Percentiles rank a stretch among this genome's conserved stretches.
phyloP scores from a whole-genome alignment of 2,113 vertebrate species.

The Bubo bubo region DNA sequence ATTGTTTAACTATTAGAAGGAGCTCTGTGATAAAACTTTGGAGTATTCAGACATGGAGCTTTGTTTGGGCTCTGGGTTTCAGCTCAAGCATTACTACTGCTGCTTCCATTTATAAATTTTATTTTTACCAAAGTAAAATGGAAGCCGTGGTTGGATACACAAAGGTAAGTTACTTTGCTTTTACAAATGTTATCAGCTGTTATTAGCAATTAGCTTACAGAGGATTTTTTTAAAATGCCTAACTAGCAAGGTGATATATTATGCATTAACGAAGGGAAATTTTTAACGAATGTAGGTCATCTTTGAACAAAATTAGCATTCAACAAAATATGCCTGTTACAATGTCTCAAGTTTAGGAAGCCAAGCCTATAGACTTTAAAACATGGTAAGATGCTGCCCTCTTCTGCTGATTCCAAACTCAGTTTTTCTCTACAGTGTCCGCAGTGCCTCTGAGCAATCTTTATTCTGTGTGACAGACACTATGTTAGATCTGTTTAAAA shows the following conservation, averaged over 20 bases:
- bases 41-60: not conserved
- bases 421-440: not conserved
- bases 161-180: constrained; percentile 27
- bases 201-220: constrained; percentile 50
- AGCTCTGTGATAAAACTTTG: not conserved
- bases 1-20: not conserved
- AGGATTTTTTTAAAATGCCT: not conserved
- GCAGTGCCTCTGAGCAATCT: not conserved
- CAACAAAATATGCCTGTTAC: not conserved
- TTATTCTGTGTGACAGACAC: not conserved
- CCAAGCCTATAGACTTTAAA: not conserved
- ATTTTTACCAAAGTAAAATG: not conserved
- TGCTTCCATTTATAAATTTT: not conserved
- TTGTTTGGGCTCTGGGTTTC: not conserved
- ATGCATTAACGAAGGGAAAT: not conserved
- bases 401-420: constrained; percentile 37
- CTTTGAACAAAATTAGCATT: constrained; percentile 54
- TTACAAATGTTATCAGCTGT: constrained; percentile 38
- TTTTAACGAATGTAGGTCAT: constrained; percentile 55
- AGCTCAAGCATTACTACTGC: not conserved
- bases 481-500: not conserved
- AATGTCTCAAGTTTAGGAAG: not conserved
- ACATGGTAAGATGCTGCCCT: constrained; percentile 64
- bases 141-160: not conserved
- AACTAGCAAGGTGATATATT: constrained; percentile 14